These are phyloP conservation scores for Chanos chanos DNA, from an alignment of 2,797 vertebrate genomes.

Conservation along the genomic window DNA sequence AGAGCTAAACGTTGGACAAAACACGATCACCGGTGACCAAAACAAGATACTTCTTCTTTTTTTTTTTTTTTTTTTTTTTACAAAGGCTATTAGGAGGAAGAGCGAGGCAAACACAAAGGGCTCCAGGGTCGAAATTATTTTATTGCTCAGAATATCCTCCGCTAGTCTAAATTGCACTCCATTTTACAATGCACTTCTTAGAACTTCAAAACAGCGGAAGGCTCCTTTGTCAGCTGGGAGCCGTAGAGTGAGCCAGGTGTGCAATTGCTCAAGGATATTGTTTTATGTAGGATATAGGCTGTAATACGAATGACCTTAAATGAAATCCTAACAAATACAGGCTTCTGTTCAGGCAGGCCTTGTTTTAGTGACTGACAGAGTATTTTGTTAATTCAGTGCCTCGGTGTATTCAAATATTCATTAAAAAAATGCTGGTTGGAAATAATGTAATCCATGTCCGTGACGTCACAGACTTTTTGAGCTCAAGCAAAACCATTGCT, in stretches of 20 bases:
- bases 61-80: slow-evolving; percentile 43
- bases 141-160: slow-evolving; percentile 49
- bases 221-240: slow-evolving; percentile 36
- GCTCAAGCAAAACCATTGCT: too few relatives aligned
- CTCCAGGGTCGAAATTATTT: slow-evolving; percentile 46
- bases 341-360: not conserved
- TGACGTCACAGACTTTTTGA: too few relatives aligned
- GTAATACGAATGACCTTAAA: not conserved
- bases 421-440: too few relatives aligned
- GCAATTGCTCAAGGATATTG: slow-evolving; percentile 14
- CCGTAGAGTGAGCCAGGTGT: slow-evolving; percentile 37
- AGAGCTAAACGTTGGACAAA: not conserved
- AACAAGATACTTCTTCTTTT: slow-evolving; percentile 49
- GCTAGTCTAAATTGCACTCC: slow-evolving; percentile 42
- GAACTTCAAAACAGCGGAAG: slow-evolving; percentile 48
- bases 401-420: too few relatives aligned
- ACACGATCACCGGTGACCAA: slow-evolving; percentile 15
- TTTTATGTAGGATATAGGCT: slow-evolving; percentile 14
- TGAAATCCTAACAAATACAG: not conserved
- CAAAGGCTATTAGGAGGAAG: slow-evolving; percentile 40
- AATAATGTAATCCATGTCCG: too few relatives aligned
- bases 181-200: slow-evolving; percentile 37
- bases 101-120: slow-evolving; percentile 47
- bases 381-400: too few relatives aligned
- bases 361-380: too few relatives aligned